Conservation (phyloP, 2,797 vertebrate species). For the Pseudochromis fuscus region DNA sequence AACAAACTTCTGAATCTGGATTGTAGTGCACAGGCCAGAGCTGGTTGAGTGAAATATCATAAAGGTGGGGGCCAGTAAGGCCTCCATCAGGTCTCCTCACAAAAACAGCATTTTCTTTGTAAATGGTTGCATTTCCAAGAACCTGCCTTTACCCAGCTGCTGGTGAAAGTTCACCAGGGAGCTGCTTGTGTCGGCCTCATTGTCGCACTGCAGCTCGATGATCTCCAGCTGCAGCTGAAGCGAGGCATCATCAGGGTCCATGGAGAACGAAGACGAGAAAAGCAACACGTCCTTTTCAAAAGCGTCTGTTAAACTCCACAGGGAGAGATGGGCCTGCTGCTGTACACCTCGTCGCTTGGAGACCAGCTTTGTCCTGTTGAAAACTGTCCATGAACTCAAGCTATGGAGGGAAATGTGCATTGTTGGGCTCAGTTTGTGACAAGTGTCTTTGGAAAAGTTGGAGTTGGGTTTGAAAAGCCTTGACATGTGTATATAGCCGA, state of each 20-base stretch:
- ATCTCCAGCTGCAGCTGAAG: not conserved
- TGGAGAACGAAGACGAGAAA: not conserved
- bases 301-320: constrained; percentile 25
- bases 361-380: not conserved
- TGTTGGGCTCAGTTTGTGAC: constrained; percentile 18
- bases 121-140: not conserved
- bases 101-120: not conserved
- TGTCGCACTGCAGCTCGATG: not conserved
- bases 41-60: too few relatives aligned
- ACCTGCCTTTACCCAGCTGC: not conserved
- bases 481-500: constrained; percentile 16
- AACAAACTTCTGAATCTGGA: too few relatives aligned
- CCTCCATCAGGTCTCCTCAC: not conserved
- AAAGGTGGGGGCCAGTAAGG: too few relatives aligned
- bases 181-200: not conserved
- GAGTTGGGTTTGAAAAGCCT: not conserved
- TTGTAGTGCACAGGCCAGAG: too few relatives aligned
- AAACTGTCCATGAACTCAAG: constrained; percentile 5
- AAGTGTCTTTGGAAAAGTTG: constrained; percentile 36
- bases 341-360: constrained; percentile 13
- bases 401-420: constrained; percentile 1
- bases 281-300: constrained; percentile 15
- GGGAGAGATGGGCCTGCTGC: not conserved
- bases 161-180: too few relatives aligned
- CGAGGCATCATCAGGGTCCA: not conserved